Percentiles rank a stretch among this genome's conserved stretches.
phyloP scores from a whole-genome alignment of 2,113 vertebrate species.

The Lanius collurio region DNA sequence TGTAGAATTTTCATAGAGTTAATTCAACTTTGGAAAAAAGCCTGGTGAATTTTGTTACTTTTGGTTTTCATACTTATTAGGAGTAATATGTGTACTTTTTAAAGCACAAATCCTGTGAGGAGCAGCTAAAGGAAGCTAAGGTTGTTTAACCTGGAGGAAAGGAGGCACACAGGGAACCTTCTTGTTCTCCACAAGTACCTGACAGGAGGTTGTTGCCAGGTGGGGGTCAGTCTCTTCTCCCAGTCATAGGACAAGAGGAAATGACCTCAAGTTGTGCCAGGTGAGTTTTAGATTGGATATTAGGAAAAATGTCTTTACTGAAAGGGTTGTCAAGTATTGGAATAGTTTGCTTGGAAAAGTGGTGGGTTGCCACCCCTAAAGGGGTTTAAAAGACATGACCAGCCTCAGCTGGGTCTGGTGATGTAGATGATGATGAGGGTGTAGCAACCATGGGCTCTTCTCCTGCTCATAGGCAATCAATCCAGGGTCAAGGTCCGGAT shows the following conservation, averaged over 20 bases:
- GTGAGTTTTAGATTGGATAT: neutral
- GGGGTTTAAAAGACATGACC: neutral
- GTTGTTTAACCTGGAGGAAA: neutral
- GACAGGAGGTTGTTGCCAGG: neutral
- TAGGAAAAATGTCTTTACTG: neutral
- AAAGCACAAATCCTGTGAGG: neutral
- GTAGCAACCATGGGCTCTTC: neutral
- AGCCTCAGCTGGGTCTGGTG: neutral
- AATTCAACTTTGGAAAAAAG: neutral
- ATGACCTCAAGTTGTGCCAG: neutral
- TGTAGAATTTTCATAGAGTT: neutral
- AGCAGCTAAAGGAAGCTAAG: neutral
- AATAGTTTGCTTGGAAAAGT: neutral
- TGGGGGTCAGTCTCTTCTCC: neutral
- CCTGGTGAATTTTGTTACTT: neutral
- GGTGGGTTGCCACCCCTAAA: neutral
- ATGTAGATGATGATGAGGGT: rapidly evolving
- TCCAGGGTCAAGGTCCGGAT: neutral
- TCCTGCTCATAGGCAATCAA: neutral
- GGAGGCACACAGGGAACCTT: neutral
- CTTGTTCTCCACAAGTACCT: neutral
- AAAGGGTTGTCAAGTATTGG: neutral
- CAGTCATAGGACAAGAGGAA: neutral
- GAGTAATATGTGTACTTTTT: neutral
- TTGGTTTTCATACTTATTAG: neutral